These are phyloP conservation scores for Hypotaenidia okinawae DNA, from an alignment of 2,797 vertebrate species.

Conservation along the genomic window DNA sequence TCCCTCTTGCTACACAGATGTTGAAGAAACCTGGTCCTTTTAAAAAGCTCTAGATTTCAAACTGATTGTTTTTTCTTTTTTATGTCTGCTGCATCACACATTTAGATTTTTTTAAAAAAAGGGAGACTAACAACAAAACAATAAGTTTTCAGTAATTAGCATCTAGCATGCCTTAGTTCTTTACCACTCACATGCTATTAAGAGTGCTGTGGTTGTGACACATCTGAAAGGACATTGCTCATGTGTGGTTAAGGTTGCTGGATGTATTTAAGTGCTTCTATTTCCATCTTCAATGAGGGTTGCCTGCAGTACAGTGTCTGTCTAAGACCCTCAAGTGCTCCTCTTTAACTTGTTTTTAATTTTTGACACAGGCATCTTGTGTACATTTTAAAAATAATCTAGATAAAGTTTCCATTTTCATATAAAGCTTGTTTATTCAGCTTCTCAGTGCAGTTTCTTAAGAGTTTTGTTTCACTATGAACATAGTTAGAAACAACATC, in stretches of 20 bases:
- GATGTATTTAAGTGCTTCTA: not conserved
- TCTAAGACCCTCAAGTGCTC: not conserved
- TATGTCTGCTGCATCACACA: accelerated
- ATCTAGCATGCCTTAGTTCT: not conserved
- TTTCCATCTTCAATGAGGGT: not conserved
- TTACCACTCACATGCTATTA: not conserved
- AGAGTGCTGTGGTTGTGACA: not conserved
- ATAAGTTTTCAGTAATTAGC: not conserved
- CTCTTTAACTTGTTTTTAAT: not conserved
- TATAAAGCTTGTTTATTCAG: not conserved
- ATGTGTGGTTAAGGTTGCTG: not conserved
- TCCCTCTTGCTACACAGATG: not conserved
- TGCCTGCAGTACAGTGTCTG: not conserved
- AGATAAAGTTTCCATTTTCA: not conserved
- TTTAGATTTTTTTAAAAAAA: not conserved
- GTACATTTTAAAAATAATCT: not conserved
- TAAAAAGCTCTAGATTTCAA: not conserved
- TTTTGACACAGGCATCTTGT: not conserved
- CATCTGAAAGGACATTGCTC: not conserved
- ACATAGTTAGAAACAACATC: not conserved
- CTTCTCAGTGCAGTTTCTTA: not conserved
- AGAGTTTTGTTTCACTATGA: not conserved
- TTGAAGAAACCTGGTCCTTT: not conserved
- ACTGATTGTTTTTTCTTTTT: not conserved
- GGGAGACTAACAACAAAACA: not conserved